phyloP scores from a whole-genome alignment of 2,113 vertebrate species.

The Neofelis nebulosa region DNA sequence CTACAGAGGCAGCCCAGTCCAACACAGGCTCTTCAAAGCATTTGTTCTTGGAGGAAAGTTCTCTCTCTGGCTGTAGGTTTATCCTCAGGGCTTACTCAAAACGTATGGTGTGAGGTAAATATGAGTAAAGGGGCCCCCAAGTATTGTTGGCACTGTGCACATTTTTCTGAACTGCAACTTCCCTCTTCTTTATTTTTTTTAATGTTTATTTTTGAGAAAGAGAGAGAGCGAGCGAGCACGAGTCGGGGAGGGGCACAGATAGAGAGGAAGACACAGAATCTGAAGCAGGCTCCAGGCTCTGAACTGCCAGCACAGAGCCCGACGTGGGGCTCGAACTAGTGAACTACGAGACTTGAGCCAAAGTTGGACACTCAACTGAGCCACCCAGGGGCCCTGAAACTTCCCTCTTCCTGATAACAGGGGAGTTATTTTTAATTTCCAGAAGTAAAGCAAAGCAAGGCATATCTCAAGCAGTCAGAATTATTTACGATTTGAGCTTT shows the following conservation, averaged over 20 bases:
- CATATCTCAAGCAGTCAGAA: background rate
- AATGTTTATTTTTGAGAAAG: no score
- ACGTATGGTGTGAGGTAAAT: accelerated
- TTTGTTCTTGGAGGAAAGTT: background rate
- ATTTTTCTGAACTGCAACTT: background rate
- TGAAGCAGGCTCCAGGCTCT: background rate
- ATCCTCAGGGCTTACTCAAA: background rate
- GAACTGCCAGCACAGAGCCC: background rate
- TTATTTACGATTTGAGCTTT: background rate
- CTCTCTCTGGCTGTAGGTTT: background rate
- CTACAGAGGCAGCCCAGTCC: background rate
- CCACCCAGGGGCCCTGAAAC: background rate
- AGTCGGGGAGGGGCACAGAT: background rate
- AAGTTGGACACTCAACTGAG: background rate
- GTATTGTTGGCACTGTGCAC: background rate
- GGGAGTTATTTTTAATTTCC: background rate
- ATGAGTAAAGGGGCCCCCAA: background rate
- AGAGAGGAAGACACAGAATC: background rate
- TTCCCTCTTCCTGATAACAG: background rate
- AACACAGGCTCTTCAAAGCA: background rate
- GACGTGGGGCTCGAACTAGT: background rate
- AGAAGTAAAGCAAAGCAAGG: background rate
- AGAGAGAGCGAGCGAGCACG: background rate
- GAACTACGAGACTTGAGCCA: background rate
- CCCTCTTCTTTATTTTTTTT: background rate